Conservation (phyloP, 2,113 vertebrate genomes). For the Emydura subglobosa region DNA sequence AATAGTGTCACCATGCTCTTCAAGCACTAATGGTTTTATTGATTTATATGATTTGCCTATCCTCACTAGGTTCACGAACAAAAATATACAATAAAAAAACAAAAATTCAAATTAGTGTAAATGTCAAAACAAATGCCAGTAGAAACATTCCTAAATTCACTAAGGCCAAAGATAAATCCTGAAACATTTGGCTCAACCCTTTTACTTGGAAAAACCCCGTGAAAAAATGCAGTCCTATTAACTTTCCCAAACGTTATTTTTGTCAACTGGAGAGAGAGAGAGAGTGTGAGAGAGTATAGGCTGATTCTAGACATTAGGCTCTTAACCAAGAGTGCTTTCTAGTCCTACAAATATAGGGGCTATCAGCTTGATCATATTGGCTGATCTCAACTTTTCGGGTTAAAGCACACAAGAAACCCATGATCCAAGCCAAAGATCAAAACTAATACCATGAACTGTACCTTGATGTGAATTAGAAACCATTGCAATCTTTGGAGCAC, state of each 20-base stretch:
- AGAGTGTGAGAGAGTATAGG: not conserved
- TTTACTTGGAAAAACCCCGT: not conserved
- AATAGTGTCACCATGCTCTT: constrained; percentile 2
- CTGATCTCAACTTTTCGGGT: not conserved
- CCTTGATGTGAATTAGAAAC: not conserved
- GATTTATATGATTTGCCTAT: not conserved
- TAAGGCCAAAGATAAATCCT: not conserved
- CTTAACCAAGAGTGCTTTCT: not conserved
- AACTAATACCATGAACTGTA: not conserved
- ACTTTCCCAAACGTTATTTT: not conserved
- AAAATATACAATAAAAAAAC: not conserved
- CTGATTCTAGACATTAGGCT: not conserved
- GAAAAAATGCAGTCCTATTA: not conserved
- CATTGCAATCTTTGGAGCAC: not conserved
- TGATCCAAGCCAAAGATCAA: not conserved
- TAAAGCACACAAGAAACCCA: not conserved
- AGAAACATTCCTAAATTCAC: not conserved
- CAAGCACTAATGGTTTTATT: not conserved
- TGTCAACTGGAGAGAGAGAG: not conserved
- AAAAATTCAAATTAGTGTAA: not conserved
- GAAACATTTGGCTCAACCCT: not conserved
- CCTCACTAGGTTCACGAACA: not conserved
- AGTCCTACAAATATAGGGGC: not conserved
- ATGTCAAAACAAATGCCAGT: not conserved
- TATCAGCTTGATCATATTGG: not conserved